Conservation (phyloP, 2,797 vertebrate species). For the Coccyzus lansbergi region DNA sequence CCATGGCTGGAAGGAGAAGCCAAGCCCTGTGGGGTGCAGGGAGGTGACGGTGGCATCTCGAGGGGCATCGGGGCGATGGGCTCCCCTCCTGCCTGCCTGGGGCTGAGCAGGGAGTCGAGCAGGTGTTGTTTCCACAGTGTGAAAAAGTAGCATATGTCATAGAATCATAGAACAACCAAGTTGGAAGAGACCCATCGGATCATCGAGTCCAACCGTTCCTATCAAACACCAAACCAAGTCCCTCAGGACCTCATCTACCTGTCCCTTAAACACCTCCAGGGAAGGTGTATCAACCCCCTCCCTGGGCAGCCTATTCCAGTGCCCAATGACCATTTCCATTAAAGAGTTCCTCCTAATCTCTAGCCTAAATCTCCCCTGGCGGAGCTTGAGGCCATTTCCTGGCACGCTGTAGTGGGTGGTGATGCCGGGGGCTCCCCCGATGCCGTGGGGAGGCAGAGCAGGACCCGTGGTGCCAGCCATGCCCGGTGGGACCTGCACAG, state of each 20-base stretch:
- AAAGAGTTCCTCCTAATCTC: too few species aligned
- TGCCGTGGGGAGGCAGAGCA: not conserved
- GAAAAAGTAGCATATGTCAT: conserved; percentile 75
- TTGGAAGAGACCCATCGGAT: too few species aligned
- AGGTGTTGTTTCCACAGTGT: conserved; percentile 65
- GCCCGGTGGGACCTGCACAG: not conserved
- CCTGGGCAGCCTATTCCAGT: too few species aligned
- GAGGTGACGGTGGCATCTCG: not conserved
- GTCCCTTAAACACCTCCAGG: too few species aligned
- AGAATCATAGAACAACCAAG: too few species aligned
- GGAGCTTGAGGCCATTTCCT: too few species aligned
- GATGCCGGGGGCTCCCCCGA: not conserved
- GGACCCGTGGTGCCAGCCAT: not conserved
- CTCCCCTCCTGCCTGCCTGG: conserved; percentile 27
- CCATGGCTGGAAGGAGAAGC: not conserved
- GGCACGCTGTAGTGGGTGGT: fast-evolving
- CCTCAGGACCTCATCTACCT: too few species aligned
- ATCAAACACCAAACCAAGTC: too few species aligned
- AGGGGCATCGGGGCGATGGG: not conserved
- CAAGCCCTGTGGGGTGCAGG: not conserved
- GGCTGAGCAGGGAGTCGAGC: conserved; percentile 62
- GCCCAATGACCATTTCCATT: too few species aligned
- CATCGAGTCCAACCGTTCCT: too few species aligned
- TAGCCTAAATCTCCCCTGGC: too few species aligned
- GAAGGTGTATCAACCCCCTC: too few species aligned